A percentile compares a stretch with the other conserved stretches of the same genome.
phyloP scores from a whole-genome alignment of 2,113 vertebrate species.

The Pseudonaja textilis region DNA sequence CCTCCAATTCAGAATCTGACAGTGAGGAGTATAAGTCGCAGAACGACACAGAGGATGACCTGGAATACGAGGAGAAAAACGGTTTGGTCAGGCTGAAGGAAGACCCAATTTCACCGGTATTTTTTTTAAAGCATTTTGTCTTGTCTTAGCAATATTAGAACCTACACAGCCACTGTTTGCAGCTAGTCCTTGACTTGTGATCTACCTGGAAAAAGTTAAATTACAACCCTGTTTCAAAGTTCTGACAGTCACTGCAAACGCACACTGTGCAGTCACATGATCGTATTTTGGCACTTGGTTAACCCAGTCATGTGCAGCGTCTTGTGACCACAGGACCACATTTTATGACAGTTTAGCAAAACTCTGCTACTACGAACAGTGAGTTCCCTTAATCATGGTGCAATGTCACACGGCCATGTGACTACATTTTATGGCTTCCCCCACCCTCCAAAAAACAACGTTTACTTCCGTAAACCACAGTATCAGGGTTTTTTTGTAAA shows the following conservation, averaged over 20 bases:
- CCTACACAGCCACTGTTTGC: background rate
- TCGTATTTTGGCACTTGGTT: background rate
- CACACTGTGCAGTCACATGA: background rate
- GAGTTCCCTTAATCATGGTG: background rate
- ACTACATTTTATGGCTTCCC: no score
- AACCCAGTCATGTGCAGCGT: background rate
- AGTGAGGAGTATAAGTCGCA: constrained; percentile 77
- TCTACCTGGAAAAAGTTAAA: background rate
- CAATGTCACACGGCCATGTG: background rate
- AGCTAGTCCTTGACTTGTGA: background rate
- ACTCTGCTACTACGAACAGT: background rate
- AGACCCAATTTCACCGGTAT: background rate
- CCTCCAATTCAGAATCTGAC: constrained; percentile 61
- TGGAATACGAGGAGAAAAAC: constrained; percentile 67
- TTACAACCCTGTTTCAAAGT: background rate
- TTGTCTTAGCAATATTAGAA: background rate
- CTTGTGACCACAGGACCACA: background rate
- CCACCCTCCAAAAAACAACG: no score
- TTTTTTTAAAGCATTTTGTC: background rate
- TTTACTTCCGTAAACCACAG: background rate
- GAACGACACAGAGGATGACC: constrained; percentile 75
- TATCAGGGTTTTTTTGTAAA: no score
- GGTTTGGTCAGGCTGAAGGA: constrained; percentile 27
- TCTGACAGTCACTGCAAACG: background rate
- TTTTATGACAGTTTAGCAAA: background rate